These are phyloP conservation scores for Sebastes hopkinsi DNA, from an alignment of 2,797 vertebrate species.

Conservation along the genomic window DNA sequence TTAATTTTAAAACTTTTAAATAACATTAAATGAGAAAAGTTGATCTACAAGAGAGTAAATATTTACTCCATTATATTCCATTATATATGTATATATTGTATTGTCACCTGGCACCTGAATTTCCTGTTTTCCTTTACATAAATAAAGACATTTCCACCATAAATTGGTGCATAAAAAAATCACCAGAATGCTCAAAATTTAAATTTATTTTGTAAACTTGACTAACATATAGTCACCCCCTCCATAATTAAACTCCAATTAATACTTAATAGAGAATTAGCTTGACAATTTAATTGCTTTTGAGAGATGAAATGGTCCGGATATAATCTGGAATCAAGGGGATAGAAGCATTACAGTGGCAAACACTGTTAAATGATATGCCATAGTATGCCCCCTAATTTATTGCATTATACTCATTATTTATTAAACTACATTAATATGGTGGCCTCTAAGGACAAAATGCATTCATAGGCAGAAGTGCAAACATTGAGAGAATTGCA, in stretches of 20 bases:
- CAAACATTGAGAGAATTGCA: neutral
- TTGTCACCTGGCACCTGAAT: neutral
- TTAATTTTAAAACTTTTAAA: too few relatives aligned
- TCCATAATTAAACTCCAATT: neutral
- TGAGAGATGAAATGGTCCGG: neutral
- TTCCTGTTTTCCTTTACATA: neutral
- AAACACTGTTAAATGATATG: neutral
- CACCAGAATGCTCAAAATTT: neutral
- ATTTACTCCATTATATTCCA: neutral
- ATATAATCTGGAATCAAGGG: neutral
- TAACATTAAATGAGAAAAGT: too few relatives aligned
- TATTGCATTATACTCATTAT: neutral
- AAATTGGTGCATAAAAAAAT: neutral
- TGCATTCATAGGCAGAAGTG: neutral
- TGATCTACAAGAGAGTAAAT: too few relatives aligned
- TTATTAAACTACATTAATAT: neutral
- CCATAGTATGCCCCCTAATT: too few relatives aligned
- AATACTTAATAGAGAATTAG: neutral
- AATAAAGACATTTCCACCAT: neutral
- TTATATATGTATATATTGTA: neutral
- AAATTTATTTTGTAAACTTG: neutral
- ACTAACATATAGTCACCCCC: neutral
- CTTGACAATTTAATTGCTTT: neutral
- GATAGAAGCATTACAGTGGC: neutral
- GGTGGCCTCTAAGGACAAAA: neutral